Percentiles rank a stretch among this genome's conserved stretches.
Conservation (phyloP, 1,140 invertebrate species). For the Lasioglossum baleicum region DNA sequence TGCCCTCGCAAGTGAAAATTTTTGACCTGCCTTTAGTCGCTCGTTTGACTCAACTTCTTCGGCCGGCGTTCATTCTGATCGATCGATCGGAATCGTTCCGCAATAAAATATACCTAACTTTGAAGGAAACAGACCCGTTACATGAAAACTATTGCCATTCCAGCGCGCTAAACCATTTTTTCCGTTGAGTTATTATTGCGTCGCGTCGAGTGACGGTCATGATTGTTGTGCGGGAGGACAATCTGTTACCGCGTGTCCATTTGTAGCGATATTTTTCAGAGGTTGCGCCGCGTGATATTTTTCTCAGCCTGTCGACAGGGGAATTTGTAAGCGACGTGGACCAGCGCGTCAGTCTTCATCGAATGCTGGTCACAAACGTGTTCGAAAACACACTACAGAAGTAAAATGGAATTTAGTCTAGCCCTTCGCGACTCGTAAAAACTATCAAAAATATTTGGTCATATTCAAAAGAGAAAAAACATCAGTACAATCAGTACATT, state of each 20-base stretch:
- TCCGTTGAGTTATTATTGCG: constrained; percentile 25
- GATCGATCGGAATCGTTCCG: not conserved
- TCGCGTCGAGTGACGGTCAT: constrained; percentile 29
- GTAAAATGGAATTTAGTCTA: not conserved
- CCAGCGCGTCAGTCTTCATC: not conserved
- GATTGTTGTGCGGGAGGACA: constrained; percentile 33
- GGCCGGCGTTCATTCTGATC: not conserved
- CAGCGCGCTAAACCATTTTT: constrained; percentile 32
- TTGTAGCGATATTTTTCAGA: constrained; percentile 32
- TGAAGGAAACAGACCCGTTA: not conserved
- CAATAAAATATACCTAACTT: not conserved
- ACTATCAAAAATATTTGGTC: not conserved
- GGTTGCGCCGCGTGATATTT: constrained; percentile 2
- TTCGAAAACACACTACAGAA: not conserved
- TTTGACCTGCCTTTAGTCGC: constrained; percentile 6
- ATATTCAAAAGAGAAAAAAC: no score
- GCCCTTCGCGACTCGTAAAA: not conserved
- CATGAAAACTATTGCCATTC: not conserved
- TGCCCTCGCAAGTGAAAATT: constrained; percentile 31
- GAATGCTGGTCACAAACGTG: not conserved
- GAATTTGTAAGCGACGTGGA: not conserved
- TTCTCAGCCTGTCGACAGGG: constrained; percentile 5
- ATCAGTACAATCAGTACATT: no score
- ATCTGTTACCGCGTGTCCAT: constrained; percentile 42
- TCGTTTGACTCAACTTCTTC: no score